Evolutionary conservation across 2,888 invertebrate species (phyloP).

Genomic region (Chrysotoxum bicinctum): DNA sequence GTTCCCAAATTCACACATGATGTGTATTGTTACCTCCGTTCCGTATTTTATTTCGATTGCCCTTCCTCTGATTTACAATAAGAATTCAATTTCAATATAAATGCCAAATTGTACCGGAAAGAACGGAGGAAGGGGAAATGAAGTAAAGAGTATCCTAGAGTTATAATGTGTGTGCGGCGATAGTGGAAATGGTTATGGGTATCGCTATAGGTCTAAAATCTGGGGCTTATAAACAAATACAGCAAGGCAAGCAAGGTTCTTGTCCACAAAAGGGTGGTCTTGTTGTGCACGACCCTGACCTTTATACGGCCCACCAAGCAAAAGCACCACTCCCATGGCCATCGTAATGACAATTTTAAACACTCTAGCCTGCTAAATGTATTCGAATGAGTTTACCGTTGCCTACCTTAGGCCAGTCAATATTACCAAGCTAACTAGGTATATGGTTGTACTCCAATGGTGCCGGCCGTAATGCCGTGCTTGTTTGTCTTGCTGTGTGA

Average conservation of each 20-base stretch:
- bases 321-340: slow-evolving; percentile 33
- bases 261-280: slow-evolving; percentile 10
- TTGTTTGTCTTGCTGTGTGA: slow-evolving; percentile 9
- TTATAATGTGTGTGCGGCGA: background rate
- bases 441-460: background rate
- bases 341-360: slow-evolving; percentile 62
- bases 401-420: slow-evolving; percentile 33
- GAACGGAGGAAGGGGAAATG: background rate
- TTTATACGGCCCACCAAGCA: slow-evolving; percentile 3
- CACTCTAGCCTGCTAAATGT: slow-evolving; percentile 35
- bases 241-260: background rate
- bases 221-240: background rate
- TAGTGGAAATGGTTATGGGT: background rate
- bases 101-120: background rate
- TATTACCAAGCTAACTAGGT: slow-evolving; percentile 31
- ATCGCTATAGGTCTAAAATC: background rate
- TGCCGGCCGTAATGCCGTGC: background rate
- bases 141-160: background rate
- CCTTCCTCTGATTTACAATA: slow-evolving; percentile 34
- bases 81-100: background rate
- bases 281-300: slow-evolving; percentile 48
- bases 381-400: background rate
- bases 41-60: slow-evolving; percentile 51
- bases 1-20: slow-evolving; percentile 47
- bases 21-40: slow-evolving; percentile 22